Conservation (phyloP, 1,140 invertebrate species). For the Hyphantria cunea region DNA sequence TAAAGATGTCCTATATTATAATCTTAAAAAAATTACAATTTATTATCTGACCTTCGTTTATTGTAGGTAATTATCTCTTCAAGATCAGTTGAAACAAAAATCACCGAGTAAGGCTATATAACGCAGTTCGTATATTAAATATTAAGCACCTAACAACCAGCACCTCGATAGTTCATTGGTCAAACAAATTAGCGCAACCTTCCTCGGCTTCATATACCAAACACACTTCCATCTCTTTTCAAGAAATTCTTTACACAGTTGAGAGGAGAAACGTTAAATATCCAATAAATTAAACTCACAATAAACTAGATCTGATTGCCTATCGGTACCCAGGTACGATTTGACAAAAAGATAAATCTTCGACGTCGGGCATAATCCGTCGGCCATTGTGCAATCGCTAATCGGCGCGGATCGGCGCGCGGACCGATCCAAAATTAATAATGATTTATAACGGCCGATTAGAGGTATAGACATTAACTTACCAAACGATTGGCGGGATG, state of each 20-base stretch:
- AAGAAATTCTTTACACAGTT: not conserved
- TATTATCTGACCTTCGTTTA: too few relatives aligned
- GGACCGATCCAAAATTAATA: slow-evolving; percentile 72
- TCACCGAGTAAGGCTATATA: too few relatives aligned
- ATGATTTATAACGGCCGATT: slow-evolving; percentile 79
- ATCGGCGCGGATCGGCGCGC: slow-evolving; percentile 69
- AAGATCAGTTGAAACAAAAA: too few relatives aligned
- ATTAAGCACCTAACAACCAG: too few relatives aligned
- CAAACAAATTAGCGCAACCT: too few relatives aligned
- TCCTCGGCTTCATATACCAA: too few relatives aligned
- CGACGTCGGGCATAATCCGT: slow-evolving; percentile 58
- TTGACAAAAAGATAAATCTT: slow-evolving; percentile 77
- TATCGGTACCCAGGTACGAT: slow-evolving; percentile 66
- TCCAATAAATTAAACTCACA: not conserved
- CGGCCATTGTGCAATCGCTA: slow-evolving; percentile 77
- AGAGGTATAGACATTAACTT: slow-evolving; percentile 65
- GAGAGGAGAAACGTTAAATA: not conserved
- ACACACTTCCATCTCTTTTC: too few relatives aligned
- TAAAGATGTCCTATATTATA: too few relatives aligned
- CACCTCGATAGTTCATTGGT: too few relatives aligned
- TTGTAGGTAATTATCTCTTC: too few relatives aligned
- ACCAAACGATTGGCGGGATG: slow-evolving; percentile 54
- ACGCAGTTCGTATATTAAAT: too few relatives aligned
- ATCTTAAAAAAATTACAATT: too few relatives aligned
- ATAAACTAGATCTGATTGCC: slow-evolving; percentile 29